Conservation (phyloP, 2,888 invertebrate species). For the Eupeodes luniger region DNA sequence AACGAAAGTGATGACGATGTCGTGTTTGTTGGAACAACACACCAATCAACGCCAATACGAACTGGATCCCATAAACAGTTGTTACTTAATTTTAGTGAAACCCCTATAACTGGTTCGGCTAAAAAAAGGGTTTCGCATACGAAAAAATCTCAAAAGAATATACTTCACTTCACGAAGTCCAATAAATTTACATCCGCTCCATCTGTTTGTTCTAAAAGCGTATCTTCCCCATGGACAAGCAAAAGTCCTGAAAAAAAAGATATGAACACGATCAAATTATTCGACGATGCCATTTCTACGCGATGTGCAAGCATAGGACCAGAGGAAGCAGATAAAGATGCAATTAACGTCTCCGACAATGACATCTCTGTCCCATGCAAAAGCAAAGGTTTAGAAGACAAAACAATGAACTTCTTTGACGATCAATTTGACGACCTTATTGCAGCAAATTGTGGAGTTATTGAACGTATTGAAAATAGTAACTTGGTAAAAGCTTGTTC, state of each 20-base stretch:
- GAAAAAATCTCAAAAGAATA: conserved; percentile 24
- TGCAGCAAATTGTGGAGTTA: conserved; percentile 60
- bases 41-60: conserved; percentile 79
- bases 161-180: background rate
- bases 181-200: background rate
- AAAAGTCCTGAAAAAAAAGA: background rate
- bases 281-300: conserved; percentile 57
- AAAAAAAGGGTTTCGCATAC: background rate
- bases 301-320: too few species aligned
- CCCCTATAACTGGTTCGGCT: conserved; percentile 17
- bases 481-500: background rate
- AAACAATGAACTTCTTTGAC: conserved; percentile 64
- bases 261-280: conserved; percentile 55
- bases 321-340: too few species aligned
- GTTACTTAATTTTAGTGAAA: conserved; percentile 42
- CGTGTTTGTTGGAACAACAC: conserved; percentile 52
- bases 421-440: conserved; percentile 77
- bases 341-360: too few species aligned
- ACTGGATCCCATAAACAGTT: conserved; percentile 39
- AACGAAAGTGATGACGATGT: conserved; percentile 49
- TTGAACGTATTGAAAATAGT: conserved; percentile 56
- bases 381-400: background rate
- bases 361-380: background rate
- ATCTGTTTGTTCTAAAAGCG: background rate
- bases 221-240: background rate